phyloP scores from a whole-genome alignment of 2,888 invertebrate species.

The Ditylenchus weischeri region DNA sequence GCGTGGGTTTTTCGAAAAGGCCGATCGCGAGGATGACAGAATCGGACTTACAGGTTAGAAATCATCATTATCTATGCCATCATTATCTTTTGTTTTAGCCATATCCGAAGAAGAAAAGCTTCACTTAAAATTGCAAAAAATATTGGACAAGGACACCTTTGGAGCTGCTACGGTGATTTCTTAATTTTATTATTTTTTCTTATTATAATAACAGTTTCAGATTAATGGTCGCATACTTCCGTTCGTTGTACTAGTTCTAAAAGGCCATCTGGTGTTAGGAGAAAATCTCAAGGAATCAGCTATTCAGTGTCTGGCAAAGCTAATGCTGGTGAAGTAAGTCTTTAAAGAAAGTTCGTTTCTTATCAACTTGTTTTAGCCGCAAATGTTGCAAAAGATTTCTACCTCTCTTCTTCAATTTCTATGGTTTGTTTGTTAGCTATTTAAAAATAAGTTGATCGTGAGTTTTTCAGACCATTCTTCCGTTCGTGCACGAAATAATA shows the following conservation, averaged over 20 bases:
- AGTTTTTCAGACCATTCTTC: no score
- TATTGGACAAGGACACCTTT: conserved; percentile 25
- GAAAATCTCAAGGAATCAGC: conserved; percentile 14
- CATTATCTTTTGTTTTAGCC: conserved; percentile 9
- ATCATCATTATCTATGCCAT: neutral
- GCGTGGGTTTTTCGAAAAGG: no score
- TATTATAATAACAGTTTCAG: no score
- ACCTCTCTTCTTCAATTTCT: no score
- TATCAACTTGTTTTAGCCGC: no score
- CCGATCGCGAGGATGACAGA: conserved; percentile 23
- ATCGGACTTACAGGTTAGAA: conserved; percentile 18
- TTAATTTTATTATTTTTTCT: no score
- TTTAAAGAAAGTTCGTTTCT: no score
- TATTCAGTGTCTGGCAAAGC: conserved; percentile 17
- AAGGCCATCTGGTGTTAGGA: conserved; percentile 3
- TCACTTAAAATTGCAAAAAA: conserved; percentile 18
- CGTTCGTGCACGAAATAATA: conserved; percentile 68
- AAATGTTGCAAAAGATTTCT: no score
- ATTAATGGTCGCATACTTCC: neutral
- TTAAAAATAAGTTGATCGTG: no score
- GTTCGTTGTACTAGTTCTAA: conserved; percentile 12
- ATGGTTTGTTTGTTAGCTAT: no score
- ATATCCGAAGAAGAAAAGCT: conserved; percentile 29
- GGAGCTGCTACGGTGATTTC: conserved; percentile 17
- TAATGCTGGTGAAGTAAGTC: conserved; percentile 26